Conservation (phyloP, 2,888 invertebrate genomes). For the Microchrysa polita region DNA sequence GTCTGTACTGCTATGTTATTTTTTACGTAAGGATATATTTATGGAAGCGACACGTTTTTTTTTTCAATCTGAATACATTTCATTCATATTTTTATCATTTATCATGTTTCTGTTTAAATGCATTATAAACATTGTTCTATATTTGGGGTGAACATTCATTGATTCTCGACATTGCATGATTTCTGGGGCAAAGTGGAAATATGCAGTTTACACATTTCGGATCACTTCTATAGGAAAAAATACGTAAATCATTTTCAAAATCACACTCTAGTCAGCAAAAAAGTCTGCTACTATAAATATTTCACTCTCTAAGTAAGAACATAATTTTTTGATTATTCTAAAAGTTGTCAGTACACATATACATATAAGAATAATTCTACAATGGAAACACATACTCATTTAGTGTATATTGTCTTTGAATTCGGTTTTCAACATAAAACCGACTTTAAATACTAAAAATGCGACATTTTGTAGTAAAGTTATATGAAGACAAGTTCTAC, state of each 20-base stretch:
- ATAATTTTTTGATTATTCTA: too few relatives aligned
- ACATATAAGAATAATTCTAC: too few relatives aligned
- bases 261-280: conserved; percentile 23
- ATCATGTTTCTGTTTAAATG: background rate
- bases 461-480: too few relatives aligned
- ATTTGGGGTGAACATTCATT: background rate
- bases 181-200: background rate
- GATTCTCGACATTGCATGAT: background rate
- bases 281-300: conserved; percentile 2
- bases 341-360: too few relatives aligned
- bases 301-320: too few relatives aligned
- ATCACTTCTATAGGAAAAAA: background rate
- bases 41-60: background rate
- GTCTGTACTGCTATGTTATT: background rate
- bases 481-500: too few relatives aligned
- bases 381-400: too few relatives aligned
- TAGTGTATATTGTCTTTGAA: too few relatives aligned
- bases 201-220: background rate
- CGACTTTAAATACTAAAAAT: too few relatives aligned
- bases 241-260: background rate
- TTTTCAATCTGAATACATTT: background rate
- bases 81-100: background rate
- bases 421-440: too few relatives aligned
- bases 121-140: background rate
- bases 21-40: background rate